Conservation (phyloP, 2,888 invertebrate genomes). For the Drosophila subquinaria region DNA sequence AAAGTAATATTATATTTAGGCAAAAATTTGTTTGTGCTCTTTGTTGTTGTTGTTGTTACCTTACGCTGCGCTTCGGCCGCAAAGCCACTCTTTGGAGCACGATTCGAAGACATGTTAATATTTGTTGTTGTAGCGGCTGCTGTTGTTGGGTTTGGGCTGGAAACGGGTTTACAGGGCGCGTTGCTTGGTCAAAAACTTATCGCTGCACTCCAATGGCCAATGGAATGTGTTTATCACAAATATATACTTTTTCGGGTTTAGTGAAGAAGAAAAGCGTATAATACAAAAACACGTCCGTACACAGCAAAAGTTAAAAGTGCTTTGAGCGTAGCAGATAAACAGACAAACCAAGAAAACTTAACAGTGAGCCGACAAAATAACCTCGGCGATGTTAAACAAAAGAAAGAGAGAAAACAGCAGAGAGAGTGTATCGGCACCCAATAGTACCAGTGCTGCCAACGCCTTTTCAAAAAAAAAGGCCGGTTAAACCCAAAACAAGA, state of each 20-base stretch:
- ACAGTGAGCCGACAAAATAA: slow-evolving; percentile 3
- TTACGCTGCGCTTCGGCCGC: slow-evolving; percentile 98
- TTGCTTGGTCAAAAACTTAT: slow-evolving; percentile 51
- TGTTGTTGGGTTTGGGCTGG: slow-evolving; percentile 53
- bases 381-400: neutral
- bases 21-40: slow-evolving; percentile 58
- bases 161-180: slow-evolving; percentile 82
- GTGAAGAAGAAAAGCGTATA: slow-evolving; percentile 20
- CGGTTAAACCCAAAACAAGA: too few relatives aligned
- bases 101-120: slow-evolving; percentile 85
- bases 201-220: slow-evolving; percentile 66
- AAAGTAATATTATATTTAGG: slow-evolving; percentile 48
- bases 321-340: slow-evolving; percentile 32
- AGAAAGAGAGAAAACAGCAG: slow-evolving; percentile 32
- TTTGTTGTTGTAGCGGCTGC: slow-evolving; percentile 38
- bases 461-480: too few relatives aligned
- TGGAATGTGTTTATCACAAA: slow-evolving; percentile 80
- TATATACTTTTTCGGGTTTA: slow-evolving; percentile 10
- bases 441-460: neutral
- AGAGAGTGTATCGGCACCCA: slow-evolving; percentile 7
- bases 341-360: slow-evolving; percentile 52
- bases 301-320: slow-evolving; percentile 64
- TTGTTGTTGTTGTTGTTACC: slow-evolving; percentile 87
- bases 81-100: slow-evolving; percentile 90
- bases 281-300: slow-evolving; percentile 59